Evolutionary conservation across 1,140 invertebrate species (phyloP).

Genomic region (Drosophila mojavensis): DNA sequence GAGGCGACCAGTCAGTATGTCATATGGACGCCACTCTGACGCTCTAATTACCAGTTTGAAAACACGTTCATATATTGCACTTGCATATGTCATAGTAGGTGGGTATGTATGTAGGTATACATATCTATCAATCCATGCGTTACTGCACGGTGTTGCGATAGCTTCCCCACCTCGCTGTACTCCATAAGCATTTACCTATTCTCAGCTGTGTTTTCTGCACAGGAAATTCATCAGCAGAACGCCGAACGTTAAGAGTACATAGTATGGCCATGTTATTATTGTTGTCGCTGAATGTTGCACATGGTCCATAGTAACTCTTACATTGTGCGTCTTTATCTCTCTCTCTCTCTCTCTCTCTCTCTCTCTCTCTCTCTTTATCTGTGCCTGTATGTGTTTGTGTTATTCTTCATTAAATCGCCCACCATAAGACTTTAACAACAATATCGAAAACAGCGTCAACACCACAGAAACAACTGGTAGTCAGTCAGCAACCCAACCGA

Average conservation of each 20-base stretch:
- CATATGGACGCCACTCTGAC: too few relatives aligned
- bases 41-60: too few relatives aligned
- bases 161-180: too few relatives aligned
- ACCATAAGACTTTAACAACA: constrained; percentile 46
- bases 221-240: constrained; percentile 62
- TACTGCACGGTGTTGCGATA: too few relatives aligned
- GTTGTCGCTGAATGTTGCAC: constrained; percentile 43
- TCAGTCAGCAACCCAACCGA: not conserved
- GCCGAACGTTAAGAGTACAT: constrained; percentile 20
- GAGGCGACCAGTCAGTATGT: too few relatives aligned
- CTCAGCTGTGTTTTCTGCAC: constrained; percentile 34
- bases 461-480: constrained; percentile 39
- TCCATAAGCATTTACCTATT: constrained; percentile 30
- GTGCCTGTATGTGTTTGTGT: constrained; percentile 40
- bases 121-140: too few relatives aligned
- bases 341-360: constrained; percentile 14
- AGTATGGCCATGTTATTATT: constrained; percentile 16
- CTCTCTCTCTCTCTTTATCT: constrained; percentile 13
- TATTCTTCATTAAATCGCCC: constrained; percentile 48
- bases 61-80: not conserved
- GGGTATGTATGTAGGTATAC: too few relatives aligned
- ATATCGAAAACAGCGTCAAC: constrained; percentile 73
- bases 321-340: constrained; percentile 24
- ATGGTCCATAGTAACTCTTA: constrained; percentile 30
- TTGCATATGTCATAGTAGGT: not conserved